A percentile compares a stretch with the other conserved stretches of the same genome.
Evolutionary conservation across 2,888 invertebrate genomes (phyloP).

Genomic region (Bellardia pandia): DNA sequence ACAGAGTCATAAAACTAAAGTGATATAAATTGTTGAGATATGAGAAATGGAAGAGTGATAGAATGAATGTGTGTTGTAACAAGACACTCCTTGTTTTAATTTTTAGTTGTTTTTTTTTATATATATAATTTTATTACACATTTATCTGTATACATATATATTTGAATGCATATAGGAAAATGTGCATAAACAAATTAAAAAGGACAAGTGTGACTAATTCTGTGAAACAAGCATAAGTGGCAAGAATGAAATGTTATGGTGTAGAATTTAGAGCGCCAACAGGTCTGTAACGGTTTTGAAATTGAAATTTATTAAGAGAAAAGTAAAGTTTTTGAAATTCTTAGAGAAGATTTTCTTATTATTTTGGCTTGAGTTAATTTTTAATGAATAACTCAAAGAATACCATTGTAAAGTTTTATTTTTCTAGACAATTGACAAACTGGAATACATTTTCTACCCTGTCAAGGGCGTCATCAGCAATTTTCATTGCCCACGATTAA

Average conservation of each 20-base stretch:
- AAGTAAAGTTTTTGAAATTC: no score
- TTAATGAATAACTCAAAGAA: no score
- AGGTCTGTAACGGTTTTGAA: slow-evolving; percentile 52
- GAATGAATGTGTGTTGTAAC: slow-evolving; percentile 58
- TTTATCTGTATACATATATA: neutral
- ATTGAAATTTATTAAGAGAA: neutral
- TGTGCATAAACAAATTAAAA: slow-evolving; percentile 32
- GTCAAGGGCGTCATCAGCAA: no score
- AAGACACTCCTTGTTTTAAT: slow-evolving; percentile 70
- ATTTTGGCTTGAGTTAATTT: no score
- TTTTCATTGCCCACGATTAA: no score
- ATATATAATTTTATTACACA: slow-evolving; percentile 21
- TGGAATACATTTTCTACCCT: no score
- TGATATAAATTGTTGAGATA: slow-evolving; percentile 63
- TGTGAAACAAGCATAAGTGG: neutral
- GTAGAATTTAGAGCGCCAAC: slow-evolving; percentile 29
- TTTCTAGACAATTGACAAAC: no score
- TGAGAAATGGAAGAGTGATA: slow-evolving; percentile 23
- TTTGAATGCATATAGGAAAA: slow-evolving; percentile 18
- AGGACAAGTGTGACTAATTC: slow-evolving; percentile 67
- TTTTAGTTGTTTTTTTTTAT: slow-evolving; percentile 43
- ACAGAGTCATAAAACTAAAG: slow-evolving; percentile 71
- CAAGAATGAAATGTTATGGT: neutral
- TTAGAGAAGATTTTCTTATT: no score
- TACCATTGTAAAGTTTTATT: no score